Evolutionary conservation across 1,140 invertebrate genomes (phyloP).

Genomic region (Pogonomyrmex barbatus): DNA sequence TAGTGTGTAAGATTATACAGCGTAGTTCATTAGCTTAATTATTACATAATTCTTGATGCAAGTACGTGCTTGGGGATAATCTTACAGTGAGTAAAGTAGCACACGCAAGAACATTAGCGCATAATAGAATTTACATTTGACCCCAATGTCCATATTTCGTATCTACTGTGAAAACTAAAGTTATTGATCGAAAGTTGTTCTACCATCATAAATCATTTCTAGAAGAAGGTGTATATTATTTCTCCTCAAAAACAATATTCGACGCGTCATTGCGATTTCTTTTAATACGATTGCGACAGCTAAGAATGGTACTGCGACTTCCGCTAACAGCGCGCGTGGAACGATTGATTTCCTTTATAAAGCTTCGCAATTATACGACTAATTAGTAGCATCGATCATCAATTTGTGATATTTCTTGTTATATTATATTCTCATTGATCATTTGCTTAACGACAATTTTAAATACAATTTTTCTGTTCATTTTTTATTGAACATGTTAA

Average conservation of each 20-base stretch:
- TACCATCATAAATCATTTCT: constrained; percentile 24
- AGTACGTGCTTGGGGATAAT: constrained; percentile 22
- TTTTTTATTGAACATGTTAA: not conserved
- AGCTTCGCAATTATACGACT: constrained; percentile 33
- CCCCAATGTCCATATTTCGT: constrained; percentile 37
- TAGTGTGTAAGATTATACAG: not conserved
- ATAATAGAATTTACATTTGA: not conserved
- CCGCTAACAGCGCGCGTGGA: not conserved
- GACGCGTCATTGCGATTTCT: not conserved
- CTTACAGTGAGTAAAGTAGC: not conserved
- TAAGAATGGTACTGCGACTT: constrained; percentile 4
- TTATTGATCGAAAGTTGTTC: constrained; percentile 58
- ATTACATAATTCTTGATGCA: not conserved
- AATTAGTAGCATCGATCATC: not conserved
- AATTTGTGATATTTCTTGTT: not conserved
- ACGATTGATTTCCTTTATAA: constrained; percentile 5
- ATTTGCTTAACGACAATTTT: not conserved
- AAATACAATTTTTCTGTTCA: no score
- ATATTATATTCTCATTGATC: not conserved
- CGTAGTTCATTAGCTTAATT: constrained; percentile 27
- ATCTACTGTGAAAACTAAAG: constrained; percentile 24
- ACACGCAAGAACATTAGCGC: constrained; percentile 15
- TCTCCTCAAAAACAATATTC: not conserved
- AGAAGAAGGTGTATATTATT: not conserved
- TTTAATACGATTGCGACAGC: not conserved